Percentiles rank a stretch among this genome's conserved stretches.
These are phyloP conservation scores for Acanthopleura granulata DNA, from an alignment of 2,888 invertebrate species.

Conservation along the genomic window DNA sequence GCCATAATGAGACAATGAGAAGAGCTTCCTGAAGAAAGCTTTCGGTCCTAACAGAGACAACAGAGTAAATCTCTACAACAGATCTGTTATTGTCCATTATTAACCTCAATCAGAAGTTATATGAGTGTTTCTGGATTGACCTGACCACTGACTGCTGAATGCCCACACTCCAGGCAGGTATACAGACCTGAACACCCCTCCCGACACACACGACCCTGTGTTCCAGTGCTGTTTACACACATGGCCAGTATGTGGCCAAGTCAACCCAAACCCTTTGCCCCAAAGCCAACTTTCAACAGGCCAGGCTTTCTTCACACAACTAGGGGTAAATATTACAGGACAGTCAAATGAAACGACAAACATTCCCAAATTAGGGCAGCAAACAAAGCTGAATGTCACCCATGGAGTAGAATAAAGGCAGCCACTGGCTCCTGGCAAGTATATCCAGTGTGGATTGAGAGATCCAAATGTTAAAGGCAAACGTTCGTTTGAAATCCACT, in stretches of 20 bases:
- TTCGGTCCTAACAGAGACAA: too few species aligned
- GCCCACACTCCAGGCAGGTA: too few species aligned
- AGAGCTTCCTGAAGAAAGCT: too few species aligned
- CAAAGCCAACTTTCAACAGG: background rate
- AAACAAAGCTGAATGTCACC: slow-evolving; percentile 9
- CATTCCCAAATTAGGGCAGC: slow-evolving; percentile 3
- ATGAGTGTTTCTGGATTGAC: too few species aligned
- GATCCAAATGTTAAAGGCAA: background rate
- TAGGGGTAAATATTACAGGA: slow-evolving; percentile 5
- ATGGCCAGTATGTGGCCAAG: background rate
- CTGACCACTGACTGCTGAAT: too few species aligned
- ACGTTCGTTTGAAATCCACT: background rate
- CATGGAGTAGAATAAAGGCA: slow-evolving; percentile 1
- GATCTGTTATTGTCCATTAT: too few species aligned
- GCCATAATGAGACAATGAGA: too few species aligned
- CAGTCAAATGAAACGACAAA: slow-evolving; percentile 5
- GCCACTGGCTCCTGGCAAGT: background rate
- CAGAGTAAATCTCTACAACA: too few species aligned
- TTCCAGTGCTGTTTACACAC: background rate
- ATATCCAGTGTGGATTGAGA: background rate
- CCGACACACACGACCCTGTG: slow-evolving; percentile 6
- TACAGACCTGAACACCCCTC: too few species aligned
- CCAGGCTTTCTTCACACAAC: slow-evolving; percentile 8
- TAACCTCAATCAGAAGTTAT: too few species aligned
- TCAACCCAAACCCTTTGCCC: background rate